These are phyloP conservation scores for Zosterops lateralis DNA, from an alignment of 2,113 vertebrate genomes.

Conservation along the genomic window DNA sequence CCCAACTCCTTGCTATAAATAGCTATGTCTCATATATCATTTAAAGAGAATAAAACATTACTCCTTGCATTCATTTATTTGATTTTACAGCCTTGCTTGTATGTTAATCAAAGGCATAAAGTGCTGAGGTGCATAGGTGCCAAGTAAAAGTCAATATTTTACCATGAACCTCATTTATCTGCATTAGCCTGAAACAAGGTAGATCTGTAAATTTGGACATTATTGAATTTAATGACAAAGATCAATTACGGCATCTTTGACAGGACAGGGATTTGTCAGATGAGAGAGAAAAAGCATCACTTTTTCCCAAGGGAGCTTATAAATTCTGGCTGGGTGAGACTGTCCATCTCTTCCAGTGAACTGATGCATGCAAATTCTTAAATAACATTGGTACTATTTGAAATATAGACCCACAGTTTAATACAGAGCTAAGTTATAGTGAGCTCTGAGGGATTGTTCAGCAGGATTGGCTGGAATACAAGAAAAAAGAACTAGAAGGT, in stretches of 20 bases:
- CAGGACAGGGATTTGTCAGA: slow-evolving; percentile 21
- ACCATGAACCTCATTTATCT: slow-evolving; percentile 70
- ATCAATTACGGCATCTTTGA: slow-evolving; percentile 68
- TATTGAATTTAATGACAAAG: slow-evolving; percentile 71
- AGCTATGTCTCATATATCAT: slow-evolving; percentile 54
- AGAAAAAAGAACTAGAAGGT: not conserved
- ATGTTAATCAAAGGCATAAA: slow-evolving; percentile 72
- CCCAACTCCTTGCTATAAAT: slow-evolving; percentile 24
- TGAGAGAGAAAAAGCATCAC: not conserved
- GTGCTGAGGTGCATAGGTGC: slow-evolving; percentile 61
- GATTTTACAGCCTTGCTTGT: slow-evolving; percentile 45
- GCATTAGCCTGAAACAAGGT: slow-evolving; percentile 67
- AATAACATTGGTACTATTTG: not conserved
- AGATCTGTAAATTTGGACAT: slow-evolving; percentile 64
- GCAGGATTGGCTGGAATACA: not conserved
- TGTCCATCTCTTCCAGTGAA: not conserved
- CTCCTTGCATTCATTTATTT: slow-evolving; percentile 55
- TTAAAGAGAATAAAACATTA: slow-evolving; percentile 55
- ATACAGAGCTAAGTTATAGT: not conserved
- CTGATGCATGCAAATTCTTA: not conserved
- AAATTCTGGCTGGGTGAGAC: slow-evolving; percentile 12
- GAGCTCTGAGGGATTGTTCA: not conserved
- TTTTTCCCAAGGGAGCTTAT: slow-evolving; percentile 21
- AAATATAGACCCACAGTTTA: not conserved
- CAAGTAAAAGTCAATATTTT: slow-evolving; percentile 72